Conservation (phyloP, 2,113 vertebrate species). For the Hoplias malabaricus region DNA sequence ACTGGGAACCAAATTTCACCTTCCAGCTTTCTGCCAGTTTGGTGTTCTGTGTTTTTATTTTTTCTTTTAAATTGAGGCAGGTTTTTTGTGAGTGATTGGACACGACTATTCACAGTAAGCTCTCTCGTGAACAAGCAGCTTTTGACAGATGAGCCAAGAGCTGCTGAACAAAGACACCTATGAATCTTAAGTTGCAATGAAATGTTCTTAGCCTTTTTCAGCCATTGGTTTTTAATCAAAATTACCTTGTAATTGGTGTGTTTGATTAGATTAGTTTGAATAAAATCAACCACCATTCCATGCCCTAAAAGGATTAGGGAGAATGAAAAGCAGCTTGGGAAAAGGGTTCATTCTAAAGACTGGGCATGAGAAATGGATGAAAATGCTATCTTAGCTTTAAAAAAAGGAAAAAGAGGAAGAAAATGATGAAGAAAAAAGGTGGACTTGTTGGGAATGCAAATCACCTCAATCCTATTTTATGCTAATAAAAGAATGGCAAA, state of each 20-base stretch:
- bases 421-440: conserved; percentile 55
- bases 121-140: conserved; percentile 5
- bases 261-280: conserved; percentile 70
- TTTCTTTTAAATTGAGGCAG: background rate
- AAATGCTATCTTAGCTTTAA: conserved; percentile 62
- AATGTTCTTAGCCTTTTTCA: conserved; percentile 53
- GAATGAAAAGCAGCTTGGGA: conserved; percentile 57
- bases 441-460: conserved; percentile 85
- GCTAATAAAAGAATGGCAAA: conserved; percentile 85
- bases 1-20: conserved; percentile 77
- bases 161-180: conserved; percentile 31
- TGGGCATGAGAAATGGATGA: conserved; percentile 51
- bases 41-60: conserved; percentile 76
- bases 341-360: conserved; percentile 61
- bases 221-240: conserved; percentile 70
- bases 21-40: conserved; percentile 78
- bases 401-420: conserved; percentile 28
- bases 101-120: conserved; percentile 29
- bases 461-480: conserved; percentile 84
- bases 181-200: conserved; percentile 49
- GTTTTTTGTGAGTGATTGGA: background rate
- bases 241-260: conserved; percentile 67
- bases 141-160: conserved; percentile 36
- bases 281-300: conserved; percentile 58
- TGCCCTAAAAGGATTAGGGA: conserved; percentile 65